Evolutionary conservation across 2,113 vertebrate species (phyloP), one percentile per base, ranked within the genome.

Genomic region (Limnothrissa miodon): DNA sequence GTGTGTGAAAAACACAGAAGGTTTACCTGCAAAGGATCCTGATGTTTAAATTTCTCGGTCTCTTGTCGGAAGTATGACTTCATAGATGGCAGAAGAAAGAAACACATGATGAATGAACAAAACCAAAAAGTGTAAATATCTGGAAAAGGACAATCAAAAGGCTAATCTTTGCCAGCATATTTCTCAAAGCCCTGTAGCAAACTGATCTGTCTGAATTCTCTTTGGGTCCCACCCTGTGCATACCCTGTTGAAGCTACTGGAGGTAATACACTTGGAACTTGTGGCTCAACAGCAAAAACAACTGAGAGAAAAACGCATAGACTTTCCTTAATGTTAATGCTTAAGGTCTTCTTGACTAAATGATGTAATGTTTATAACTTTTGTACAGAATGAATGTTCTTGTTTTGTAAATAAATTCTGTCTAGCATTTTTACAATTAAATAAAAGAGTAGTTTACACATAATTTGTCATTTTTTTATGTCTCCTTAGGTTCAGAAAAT

Each of bases 341-440:
- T 74, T 33, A 36, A 29, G 36, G 62, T 33, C 29, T 36, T 33
- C 29, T 11, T 15, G 66, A 74, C 66, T 39, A 45, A 78, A 29
- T 39, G 0, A 23, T 62, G 25, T 82, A 70, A 33, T 36, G 36
- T 8, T 19, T 33, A 74, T 81, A n/a, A 46, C 48, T 86, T 84
- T 85, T 87, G 80, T 85, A 89, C 79, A 86, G 66, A 82, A 86
- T 66, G 45, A 78, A 82, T 56, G 9, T 70, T 81, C 79, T 62
- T 79, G 33, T 53, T 82, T 89, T 89, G 86, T 87, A 88, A 87
- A 90, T 89, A 89, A 46, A 53, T 82, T 83, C 80, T 79, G 81
- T 84, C 33, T 84, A 83, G 48, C 56, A 78, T 83, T 85, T 84
- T 83, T 86, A 83, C 79, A 86, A 79, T 66, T 78, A 85, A 86